Base-by-base conservation (phyloP, 2,797 vertebrate genomes). In the Microchirus variegatus region DNA sequence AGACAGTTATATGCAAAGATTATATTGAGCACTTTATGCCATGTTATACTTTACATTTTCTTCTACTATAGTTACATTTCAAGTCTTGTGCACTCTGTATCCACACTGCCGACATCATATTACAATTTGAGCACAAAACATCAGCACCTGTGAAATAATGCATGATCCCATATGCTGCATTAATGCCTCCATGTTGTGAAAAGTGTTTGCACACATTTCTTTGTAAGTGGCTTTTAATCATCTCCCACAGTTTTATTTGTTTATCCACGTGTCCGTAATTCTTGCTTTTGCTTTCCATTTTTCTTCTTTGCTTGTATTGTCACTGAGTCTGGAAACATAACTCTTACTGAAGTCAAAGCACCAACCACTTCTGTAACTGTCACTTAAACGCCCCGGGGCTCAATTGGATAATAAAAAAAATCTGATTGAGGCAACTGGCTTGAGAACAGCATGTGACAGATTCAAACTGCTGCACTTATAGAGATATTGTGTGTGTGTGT, bases 391-490 rank as follows among this genome's bases (percentile, higher is more conserved):
- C 77, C 58, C 69, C 15, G 38, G 22, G 49, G 69, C 62, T 47
- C 56, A 59, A 80, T 55, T 71, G 65, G 68, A 63, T 71, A 53
- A 77, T 62, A 62, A 57, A 67, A 31, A 70, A 67, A 58, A 35
- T 49, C 35, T 12, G 53, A 58, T 1, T 12, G 16, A 59, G 15
- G 58, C 51, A 45, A 67, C 42, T 1, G 14, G 44, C 9, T 48
- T 26, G 4, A 79, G 63, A 63, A 75, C 37, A 63, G 58, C 63
- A 40, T 26, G 57, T 71, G 81, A 79, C 67, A 61, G 62, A 76
- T 74, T 56, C n/a, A 13, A 43, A 8, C 58, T 1, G 52, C 57
- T 18, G 1, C 35, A 3, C 56, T 78, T 63, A 76, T 69, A 64
- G 78, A 78, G 79, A 76, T 63, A 11, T 73, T 67, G 43, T 22